Conservation (phyloP, 1,140 invertebrate species). For the Procambarus virginalis region DNA sequence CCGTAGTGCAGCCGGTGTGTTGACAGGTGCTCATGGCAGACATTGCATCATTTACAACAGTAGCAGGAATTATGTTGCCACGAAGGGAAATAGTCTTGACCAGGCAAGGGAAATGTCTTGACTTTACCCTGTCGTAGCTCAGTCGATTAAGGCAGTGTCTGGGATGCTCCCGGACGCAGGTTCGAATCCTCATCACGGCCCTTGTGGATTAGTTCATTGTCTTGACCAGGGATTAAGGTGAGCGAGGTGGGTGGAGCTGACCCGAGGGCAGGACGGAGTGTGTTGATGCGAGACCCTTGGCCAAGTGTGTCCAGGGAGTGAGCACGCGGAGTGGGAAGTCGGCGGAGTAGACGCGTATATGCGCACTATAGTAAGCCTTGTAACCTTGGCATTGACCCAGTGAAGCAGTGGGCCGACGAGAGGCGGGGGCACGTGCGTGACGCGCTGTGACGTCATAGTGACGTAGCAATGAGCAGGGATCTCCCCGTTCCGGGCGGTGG, state of each 20-base stretch:
- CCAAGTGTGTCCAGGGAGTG: conserved; percentile 17
- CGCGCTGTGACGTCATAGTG: conserved; percentile 62
- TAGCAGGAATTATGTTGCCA: no score
- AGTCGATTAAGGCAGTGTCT: no score
- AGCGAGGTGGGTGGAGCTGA: background rate
- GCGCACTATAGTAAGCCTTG: conserved; percentile 33
- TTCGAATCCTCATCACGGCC: no score
- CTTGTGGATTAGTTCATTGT: no score
- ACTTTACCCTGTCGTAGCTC: no score
- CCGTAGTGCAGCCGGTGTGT: no score
- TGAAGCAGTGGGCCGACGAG: conserved; percentile 50
- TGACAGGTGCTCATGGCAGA: no score
- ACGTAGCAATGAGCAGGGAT: conserved; percentile 48
- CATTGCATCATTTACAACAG: no score
- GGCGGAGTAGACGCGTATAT: conserved; percentile 30
- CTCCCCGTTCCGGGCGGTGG: conserved; percentile 32
- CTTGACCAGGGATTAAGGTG: no score
- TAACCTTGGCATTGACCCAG: conserved; percentile 69
- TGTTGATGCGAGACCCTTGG: background rate
- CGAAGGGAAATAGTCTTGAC: no score
- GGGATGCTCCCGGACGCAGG: no score
- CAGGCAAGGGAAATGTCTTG: no score
- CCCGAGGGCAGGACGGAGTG: background rate
- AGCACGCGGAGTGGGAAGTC: conserved; percentile 18
- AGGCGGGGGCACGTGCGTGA: conserved; percentile 64